These are phyloP conservation scores for Folsomia candida DNA, from an alignment of 2,888 invertebrate genomes.

Conservation along the genomic window DNA sequence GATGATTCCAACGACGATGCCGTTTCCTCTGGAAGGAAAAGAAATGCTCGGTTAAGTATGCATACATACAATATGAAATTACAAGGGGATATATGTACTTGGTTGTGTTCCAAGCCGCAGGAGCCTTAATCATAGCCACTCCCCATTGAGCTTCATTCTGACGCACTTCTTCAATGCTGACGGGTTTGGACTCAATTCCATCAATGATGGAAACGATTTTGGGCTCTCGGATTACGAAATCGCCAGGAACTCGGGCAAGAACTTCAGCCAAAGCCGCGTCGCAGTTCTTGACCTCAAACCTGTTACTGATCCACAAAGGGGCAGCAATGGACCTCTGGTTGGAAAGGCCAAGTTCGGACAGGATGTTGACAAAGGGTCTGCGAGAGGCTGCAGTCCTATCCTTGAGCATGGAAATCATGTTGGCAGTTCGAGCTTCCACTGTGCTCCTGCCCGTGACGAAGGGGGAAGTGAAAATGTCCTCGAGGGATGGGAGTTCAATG, in stretches of 20 bases:
- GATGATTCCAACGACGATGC: not conserved
- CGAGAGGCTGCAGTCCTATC: not conserved
- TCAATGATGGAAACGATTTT: not conserved
- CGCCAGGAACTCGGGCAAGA: not conserved
- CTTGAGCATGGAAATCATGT: constrained; percentile 3
- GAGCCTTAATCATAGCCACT: not conserved
- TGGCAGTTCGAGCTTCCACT: not conserved
- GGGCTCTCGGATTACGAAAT: not conserved
- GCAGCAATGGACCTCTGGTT: not conserved
- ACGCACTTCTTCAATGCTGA: not conserved
- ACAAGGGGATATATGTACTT: not conserved
- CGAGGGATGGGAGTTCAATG: not conserved
- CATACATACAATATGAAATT: not conserved
- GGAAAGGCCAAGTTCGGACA: not conserved
- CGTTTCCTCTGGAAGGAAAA: not conserved
- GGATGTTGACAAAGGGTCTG: not conserved
- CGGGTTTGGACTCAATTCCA: not conserved
- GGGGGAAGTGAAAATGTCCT: not conserved
- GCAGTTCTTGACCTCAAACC: not conserved
- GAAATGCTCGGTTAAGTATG: not conserved
- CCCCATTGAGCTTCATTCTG: constrained; percentile 9
- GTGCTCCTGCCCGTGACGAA: not conserved
- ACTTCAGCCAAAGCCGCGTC: not conserved
- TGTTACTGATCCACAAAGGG: not conserved
- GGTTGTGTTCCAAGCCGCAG: constrained; percentile 3